Conservation (phyloP, 2,797 vertebrate species). For the Neomorphus geoffroyi region DNA sequence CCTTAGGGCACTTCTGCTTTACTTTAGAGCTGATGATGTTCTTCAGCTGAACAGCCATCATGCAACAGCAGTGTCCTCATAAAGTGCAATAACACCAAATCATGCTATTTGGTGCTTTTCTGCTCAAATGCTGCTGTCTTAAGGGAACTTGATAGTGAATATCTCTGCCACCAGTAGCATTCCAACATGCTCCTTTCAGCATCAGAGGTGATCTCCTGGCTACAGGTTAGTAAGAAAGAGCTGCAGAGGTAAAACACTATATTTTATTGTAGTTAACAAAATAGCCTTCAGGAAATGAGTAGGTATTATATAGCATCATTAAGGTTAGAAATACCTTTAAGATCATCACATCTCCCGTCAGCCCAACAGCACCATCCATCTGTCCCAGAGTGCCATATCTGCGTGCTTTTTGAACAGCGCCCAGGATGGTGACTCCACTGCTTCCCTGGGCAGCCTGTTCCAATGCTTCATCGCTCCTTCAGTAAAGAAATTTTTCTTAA, state of each 20-base stretch:
- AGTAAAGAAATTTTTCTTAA: too few relatives aligned
- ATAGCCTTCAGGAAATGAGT: not conserved
- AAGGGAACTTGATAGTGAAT: not conserved
- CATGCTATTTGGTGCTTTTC: not conserved
- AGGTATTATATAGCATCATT: not conserved
- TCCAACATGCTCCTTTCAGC: not conserved
- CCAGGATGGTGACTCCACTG: too few relatives aligned
- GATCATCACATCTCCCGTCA: too few relatives aligned
- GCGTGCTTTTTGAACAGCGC: too few relatives aligned
- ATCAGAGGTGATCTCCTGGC: not conserved
- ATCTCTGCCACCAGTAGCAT: not conserved
- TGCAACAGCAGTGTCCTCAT: not conserved
- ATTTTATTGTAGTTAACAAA: not conserved
- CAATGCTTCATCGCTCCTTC: too few relatives aligned
- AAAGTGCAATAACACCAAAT: not conserved
- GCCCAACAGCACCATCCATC: too few relatives aligned
- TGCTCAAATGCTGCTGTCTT: not conserved
- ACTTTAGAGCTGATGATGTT: not conserved
- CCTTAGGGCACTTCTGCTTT: not conserved
- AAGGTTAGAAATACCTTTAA: too few relatives aligned
- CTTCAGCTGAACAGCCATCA: not conserved
- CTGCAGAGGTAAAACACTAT: not conserved
- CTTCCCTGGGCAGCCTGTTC: too few relatives aligned
- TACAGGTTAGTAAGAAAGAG: not conserved
- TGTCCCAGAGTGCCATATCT: too few relatives aligned